These are phyloP conservation scores for Bedellia somnulentella DNA, from an alignment of 2,888 invertebrate species.

Conservation along the genomic window DNA sequence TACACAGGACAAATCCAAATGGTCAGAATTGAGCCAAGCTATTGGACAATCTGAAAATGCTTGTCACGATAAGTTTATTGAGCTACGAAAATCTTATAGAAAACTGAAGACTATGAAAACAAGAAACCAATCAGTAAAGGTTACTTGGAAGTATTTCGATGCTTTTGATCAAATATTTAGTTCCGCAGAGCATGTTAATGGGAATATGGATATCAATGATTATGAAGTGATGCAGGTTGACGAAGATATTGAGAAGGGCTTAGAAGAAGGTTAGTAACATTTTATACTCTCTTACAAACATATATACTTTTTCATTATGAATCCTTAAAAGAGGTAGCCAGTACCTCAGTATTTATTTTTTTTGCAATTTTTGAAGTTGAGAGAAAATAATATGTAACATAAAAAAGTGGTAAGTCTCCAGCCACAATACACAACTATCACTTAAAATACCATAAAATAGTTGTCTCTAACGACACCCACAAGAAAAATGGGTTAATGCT, in stretches of 20 bases:
- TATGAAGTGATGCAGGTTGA: slow-evolving; percentile 5
- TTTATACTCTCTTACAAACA: too few relatives aligned
- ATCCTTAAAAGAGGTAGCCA: too few relatives aligned
- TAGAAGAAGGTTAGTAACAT: slow-evolving; percentile 8
- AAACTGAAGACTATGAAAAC: slow-evolving; percentile 37
- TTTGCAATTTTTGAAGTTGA: too few relatives aligned
- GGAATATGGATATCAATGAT: slow-evolving; percentile 11
- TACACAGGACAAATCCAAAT: slow-evolving; percentile 19
- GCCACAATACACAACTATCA: too few relatives aligned
- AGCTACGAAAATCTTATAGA: slow-evolving; percentile 37
- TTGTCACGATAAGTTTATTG: slow-evolving; percentile 36
- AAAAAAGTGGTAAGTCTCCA: too few relatives aligned
- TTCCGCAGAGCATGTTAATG: slow-evolving; percentile 10
- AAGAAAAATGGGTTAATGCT: too few relatives aligned
- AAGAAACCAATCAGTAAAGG: slow-evolving; percentile 32
- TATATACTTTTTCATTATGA: too few relatives aligned
- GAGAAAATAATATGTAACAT: too few relatives aligned
- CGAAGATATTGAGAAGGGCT: slow-evolving; percentile 5
- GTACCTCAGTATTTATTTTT: too few relatives aligned
- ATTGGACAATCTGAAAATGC: slow-evolving; percentile 21
- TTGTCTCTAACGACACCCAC: too few relatives aligned
- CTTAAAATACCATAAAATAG: too few relatives aligned
- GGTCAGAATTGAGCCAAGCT: slow-evolving; percentile 21
- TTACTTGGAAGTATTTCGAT: slow-evolving; percentile 42
- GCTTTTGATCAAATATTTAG: slow-evolving; percentile 33